phyloP scores from a whole-genome alignment of 1,140 invertebrate genomes.

The Drosophila arizonae region DNA sequence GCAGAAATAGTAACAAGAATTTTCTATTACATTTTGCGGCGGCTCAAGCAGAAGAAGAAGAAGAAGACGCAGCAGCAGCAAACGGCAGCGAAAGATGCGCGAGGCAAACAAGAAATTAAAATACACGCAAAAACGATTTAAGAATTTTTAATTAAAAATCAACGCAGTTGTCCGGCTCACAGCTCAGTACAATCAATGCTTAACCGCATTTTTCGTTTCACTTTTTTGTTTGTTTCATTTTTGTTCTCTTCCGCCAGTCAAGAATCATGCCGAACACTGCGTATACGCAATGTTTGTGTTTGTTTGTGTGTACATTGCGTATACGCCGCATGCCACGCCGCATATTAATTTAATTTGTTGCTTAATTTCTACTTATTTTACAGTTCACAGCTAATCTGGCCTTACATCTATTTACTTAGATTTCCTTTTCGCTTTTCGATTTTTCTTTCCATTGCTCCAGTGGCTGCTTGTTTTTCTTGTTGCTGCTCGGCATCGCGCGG shows the following conservation, averaged over 20 bases:
- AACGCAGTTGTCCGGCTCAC: constrained; percentile 20
- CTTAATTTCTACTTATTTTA: constrained; percentile 33
- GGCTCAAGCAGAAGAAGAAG: constrained; percentile 36
- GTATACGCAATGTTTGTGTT: neutral
- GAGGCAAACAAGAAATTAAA: constrained; percentile 70
- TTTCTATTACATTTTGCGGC: constrained; percentile 73
- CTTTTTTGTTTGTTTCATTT: too few relatives aligned
- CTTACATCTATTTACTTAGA: constrained; percentile 3
- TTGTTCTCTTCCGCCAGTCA: too few relatives aligned
- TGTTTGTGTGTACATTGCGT: constrained; percentile 16
- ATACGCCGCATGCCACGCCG: constrained; percentile 28
- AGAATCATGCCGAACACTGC: neutral
- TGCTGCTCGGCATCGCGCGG: constrained; percentile 36
- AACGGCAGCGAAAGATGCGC: constrained; percentile 22
- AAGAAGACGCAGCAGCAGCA: constrained; percentile 25
- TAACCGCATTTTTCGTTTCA: constrained; percentile 22
- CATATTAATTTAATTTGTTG: constrained; percentile 31
- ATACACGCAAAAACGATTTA: constrained; percentile 64
- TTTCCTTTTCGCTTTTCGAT: constrained; percentile 6
- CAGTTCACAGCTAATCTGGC: constrained; percentile 17
- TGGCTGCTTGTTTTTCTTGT: neutral
- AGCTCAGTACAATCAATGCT: constrained; percentile 60
- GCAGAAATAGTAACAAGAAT: constrained; percentile 67
- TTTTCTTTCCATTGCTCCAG: neutral
- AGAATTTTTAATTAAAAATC: constrained; percentile 78